phyloP scores from a whole-genome alignment of 2,888 invertebrate genomes.

The Pyrgus malvae region DNA sequence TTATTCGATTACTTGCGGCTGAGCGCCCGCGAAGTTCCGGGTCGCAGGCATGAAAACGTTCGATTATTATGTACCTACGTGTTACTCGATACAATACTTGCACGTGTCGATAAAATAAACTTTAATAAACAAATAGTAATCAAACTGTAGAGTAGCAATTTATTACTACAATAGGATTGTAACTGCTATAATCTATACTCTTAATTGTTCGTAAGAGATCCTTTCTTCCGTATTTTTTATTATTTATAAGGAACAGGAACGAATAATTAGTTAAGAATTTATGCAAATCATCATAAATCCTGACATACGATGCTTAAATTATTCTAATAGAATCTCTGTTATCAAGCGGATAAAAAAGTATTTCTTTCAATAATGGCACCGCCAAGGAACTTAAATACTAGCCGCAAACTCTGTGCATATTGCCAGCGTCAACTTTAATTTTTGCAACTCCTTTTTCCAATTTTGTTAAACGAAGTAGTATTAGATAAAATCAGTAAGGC shows the following conservation, averaged over 20 bases:
- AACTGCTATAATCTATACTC: too few relatives aligned
- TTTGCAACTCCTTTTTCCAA: too few relatives aligned
- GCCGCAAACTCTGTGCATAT: too few relatives aligned
- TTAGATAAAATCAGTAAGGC: too few relatives aligned
- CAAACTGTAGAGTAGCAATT: too few relatives aligned
- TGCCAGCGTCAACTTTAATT: too few relatives aligned
- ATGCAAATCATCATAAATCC: background rate
- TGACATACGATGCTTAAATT: background rate
- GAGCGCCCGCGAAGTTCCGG: constrained; percentile 28
- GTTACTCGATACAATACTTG: background rate
- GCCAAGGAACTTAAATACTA: too few relatives aligned
- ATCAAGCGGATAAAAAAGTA: background rate
- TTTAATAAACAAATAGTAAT: too few relatives aligned
- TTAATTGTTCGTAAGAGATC: background rate
- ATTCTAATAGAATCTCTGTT: background rate
- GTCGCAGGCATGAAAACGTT: constrained; percentile 6
- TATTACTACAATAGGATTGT: too few relatives aligned
- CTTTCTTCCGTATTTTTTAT: constrained; percentile 3
- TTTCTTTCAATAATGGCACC: too few relatives aligned
- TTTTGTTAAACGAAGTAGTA: too few relatives aligned
- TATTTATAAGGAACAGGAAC: constrained; percentile 14
- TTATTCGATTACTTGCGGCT: constrained; percentile 25
- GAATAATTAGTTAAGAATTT: background rate
- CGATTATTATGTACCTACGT: constrained; percentile 7
- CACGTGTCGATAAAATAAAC: background rate